Percentiles rank a stretch among this genome's conserved stretches.
These are phyloP conservation scores for Tylochromis polylepis DNA, from an alignment of 2,113 vertebrate genomes.

Conservation along the genomic window DNA sequence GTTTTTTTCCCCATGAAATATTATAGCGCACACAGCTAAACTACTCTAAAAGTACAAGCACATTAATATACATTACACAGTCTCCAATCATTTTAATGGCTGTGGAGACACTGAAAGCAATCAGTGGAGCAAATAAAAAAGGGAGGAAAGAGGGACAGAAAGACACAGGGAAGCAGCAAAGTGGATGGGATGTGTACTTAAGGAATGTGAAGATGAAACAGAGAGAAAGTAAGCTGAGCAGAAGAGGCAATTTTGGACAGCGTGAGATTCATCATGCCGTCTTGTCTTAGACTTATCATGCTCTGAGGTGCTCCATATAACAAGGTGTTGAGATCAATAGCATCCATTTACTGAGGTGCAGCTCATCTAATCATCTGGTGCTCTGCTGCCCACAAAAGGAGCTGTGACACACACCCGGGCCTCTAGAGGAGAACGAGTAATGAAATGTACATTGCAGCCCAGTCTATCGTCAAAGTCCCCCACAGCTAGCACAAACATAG, in stretches of 20 bases:
- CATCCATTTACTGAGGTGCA: constrained; percentile 64
- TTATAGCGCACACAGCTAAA: constrained; percentile 28
- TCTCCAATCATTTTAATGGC: constrained; percentile 59
- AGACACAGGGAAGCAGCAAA: constrained; percentile 6
- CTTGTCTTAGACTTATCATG: constrained; percentile 50
- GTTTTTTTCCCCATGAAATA: constrained; percentile 42
- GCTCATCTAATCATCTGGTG: constrained; percentile 66
- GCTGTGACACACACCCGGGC: constrained; percentile 50
- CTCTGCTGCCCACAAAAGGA: constrained; percentile 41
- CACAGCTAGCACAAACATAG: constrained; percentile 55
- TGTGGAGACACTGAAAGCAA: constrained; percentile 46
- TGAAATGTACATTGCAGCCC: constrained; percentile 68
- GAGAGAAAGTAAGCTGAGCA: constrained; percentile 41
- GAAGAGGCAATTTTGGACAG: constrained; percentile 46
- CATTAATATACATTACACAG: constrained; percentile 64
- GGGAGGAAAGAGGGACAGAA: constrained; percentile 15
- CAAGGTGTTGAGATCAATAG: constrained; percentile 73
- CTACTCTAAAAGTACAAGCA: constrained; percentile 39
- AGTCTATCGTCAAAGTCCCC: constrained; percentile 19
- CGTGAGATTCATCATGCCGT: constrained; percentile 34
- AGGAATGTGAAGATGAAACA: constrained; percentile 34
- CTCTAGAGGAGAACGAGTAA: constrained; percentile 61
- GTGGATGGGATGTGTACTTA: constrained; percentile 28
- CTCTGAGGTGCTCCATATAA: constrained; percentile 59
- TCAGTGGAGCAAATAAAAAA: constrained; percentile 50